These are phyloP conservation scores for Drosophila antonietae DNA, from an alignment of 2,888 invertebrate species.

Conservation along the genomic window DNA sequence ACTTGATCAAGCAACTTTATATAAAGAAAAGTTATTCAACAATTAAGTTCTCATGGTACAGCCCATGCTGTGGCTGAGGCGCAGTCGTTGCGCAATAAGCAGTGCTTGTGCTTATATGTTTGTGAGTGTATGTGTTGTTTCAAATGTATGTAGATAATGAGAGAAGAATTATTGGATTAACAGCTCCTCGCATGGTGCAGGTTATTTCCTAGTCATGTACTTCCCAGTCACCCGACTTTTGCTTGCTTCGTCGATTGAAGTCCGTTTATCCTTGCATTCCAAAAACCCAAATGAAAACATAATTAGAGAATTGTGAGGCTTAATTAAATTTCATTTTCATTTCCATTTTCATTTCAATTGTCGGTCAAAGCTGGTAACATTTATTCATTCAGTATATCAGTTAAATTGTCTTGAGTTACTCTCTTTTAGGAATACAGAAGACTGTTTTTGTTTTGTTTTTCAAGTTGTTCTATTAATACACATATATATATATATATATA, in stretches of 20 bases:
- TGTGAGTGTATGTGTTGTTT: too few relatives aligned
- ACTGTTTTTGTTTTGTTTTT: neutral
- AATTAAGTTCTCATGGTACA: neutral
- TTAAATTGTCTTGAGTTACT: neutral
- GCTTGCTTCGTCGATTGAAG: neutral
- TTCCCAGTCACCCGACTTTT: neutral
- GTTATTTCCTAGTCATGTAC: neutral
- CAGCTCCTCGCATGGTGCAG: neutral
- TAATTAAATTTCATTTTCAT: conserved; percentile 2
- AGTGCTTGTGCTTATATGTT: too few relatives aligned
- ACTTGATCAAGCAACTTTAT: neutral
- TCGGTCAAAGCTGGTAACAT: neutral
- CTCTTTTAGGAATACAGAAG: neutral
- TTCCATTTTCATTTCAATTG: neutral
- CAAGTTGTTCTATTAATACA: neutral
- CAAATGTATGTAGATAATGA: too few relatives aligned
- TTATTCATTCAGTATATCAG: neutral
- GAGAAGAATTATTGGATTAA: neutral
- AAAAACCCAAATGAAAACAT: neutral
- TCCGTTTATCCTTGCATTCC: neutral
- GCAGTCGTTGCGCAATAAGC: too few relatives aligned
- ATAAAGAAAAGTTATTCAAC: neutral
- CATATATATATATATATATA: neutral
- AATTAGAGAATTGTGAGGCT: neutral
- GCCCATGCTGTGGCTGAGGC: too few relatives aligned